Percentiles rank a stretch among this genome's conserved stretches.
phyloP scores from a whole-genome alignment of 2,113 vertebrate species.

The Gracilinanus agilis region DNA sequence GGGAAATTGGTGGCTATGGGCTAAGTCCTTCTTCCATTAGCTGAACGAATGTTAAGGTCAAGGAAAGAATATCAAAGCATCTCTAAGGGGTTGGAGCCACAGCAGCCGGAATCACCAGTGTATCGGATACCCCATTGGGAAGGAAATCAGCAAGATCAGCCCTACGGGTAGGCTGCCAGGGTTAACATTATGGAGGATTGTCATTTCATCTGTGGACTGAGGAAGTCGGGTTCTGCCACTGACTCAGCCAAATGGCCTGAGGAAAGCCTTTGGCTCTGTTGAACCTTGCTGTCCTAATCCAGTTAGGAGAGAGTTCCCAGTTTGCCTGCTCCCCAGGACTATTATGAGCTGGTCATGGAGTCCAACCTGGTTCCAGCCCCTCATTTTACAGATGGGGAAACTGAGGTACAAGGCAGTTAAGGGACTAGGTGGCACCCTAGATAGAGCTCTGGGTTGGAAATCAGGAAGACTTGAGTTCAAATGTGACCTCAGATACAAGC shows the following conservation, averaged over 20 bases:
- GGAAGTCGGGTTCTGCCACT: slow-evolving; percentile 40
- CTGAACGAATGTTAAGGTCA: slow-evolving; percentile 2
- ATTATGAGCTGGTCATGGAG: not conserved
- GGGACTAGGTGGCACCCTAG: not conserved
- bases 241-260: slow-evolving; percentile 55
- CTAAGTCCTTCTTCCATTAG: not conserved
- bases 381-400: not conserved
- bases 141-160: slow-evolving; percentile 37
- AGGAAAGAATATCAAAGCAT: slow-evolving; percentile 8
- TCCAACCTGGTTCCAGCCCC: not conserved
- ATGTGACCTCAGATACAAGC: not conserved
- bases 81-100: not conserved
- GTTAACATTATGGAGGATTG: fast-evolving
- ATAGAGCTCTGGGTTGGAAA: not conserved
- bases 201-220: not conserved
- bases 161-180: not conserved
- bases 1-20: not conserved
- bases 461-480: not conserved
- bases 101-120: not conserved
- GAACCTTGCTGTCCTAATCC: slow-evolving; percentile 52
- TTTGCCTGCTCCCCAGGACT: slow-evolving; percentile 33
- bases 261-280: slow-evolving; percentile 43
- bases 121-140: not conserved
- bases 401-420: not conserved
- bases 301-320: slow-evolving; percentile 32